Percentiles rank a stretch among this genome's conserved stretches.
phyloP scores from a whole-genome alignment of 2,113 vertebrate species.

The Ptychochromis oligacanthus region DNA sequence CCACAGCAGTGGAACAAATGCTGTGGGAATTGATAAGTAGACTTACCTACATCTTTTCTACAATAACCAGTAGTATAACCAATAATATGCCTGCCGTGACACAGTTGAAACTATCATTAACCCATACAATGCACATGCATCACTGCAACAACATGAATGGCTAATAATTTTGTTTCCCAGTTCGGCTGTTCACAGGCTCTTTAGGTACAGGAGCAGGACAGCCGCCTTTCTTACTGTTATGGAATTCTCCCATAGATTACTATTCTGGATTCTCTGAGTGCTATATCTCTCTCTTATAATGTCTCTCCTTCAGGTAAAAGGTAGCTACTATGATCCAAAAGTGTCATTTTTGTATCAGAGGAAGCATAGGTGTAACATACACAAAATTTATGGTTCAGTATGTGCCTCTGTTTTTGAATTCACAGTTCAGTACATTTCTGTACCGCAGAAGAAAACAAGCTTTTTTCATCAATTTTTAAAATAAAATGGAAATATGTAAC shows the following conservation, averaged over 20 bases:
- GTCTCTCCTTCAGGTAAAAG: neutral
- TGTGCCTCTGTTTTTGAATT: neutral
- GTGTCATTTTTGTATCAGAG: neutral
- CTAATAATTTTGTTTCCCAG: neutral
- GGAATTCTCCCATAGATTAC: neutral
- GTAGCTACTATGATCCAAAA: neutral
- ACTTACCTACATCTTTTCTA: neutral
- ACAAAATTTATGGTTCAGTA: neutral
- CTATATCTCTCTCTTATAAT: neutral
- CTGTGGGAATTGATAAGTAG: neutral
- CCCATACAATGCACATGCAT: neutral
- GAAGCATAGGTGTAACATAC: neutral
- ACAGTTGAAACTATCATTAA: neutral
- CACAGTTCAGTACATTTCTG: no score
- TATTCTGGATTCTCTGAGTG: neutral
- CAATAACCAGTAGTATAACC: neutral
- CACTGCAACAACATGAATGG: neutral
- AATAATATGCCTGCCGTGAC: neutral
- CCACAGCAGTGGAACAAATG: neutral
- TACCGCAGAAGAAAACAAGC: neutral
- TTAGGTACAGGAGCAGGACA: neutral
- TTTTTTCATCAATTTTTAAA: neutral
- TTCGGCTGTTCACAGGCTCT: neutral
- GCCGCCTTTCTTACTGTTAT: neutral
- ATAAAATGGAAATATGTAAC: neutral